Conservation (phyloP, 2,888 invertebrate genomes). For the Rhagium mordax region DNA sequence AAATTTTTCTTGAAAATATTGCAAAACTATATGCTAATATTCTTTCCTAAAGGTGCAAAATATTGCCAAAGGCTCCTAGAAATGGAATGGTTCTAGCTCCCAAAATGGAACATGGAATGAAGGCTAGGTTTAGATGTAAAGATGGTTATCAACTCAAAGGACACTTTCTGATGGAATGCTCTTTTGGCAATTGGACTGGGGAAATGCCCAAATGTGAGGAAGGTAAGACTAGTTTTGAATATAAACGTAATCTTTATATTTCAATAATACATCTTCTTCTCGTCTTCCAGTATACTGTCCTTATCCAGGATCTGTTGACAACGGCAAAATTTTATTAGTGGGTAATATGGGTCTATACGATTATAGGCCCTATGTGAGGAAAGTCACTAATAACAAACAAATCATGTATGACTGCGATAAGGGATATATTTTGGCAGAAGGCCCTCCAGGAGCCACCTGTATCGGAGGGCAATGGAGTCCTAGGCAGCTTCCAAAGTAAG, state of each 20-base stretch:
- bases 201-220: slow-evolving; percentile 89
- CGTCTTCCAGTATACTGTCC: slow-evolving; percentile 85
- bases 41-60: slow-evolving; percentile 66
- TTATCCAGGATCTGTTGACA: slow-evolving; percentile 90
- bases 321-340: slow-evolving; percentile 92
- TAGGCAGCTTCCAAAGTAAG: slow-evolving; percentile 83
- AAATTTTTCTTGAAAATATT: too few species aligned
- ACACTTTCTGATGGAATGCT: slow-evolving; percentile 84
- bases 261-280: neutral
- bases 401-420: slow-evolving; percentile 97
- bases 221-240: slow-evolving; percentile 70
- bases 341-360: slow-evolving; percentile 98
- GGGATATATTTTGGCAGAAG: slow-evolving; percentile 89
- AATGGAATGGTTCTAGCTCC: slow-evolving; percentile 98
- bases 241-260: neutral
- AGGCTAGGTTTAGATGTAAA: slow-evolving; percentile 93
- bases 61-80: slow-evolving; percentile 77
- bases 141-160: slow-evolving; percentile 92
- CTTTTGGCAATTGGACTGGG: slow-evolving; percentile 96
- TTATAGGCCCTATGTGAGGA: slow-evolving; percentile 93
- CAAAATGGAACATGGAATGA: slow-evolving; percentile 97
- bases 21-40: too few species aligned
- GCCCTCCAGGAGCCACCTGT: slow-evolving; percentile 95
- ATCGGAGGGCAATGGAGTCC: slow-evolving; percentile 97
- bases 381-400: slow-evolving; percentile 92